Evolutionary conservation across 2,113 vertebrate genomes (phyloP).

Genomic region (Pachycephala philippinensis): DNA sequence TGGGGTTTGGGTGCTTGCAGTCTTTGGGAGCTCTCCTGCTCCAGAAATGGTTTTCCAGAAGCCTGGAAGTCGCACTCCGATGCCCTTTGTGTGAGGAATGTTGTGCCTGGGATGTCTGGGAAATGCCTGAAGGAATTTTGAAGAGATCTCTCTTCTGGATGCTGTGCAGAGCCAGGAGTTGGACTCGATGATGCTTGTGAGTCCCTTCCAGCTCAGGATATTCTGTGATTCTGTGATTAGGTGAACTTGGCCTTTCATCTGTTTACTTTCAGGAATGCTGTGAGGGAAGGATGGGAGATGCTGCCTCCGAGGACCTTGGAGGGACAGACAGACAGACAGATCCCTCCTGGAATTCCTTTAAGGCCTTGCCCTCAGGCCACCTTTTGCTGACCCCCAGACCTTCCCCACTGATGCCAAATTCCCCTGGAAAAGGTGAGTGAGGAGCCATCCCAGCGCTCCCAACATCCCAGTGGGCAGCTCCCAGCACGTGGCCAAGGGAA

Average conservation of each 20-base stretch:
- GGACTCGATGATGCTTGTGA: background rate
- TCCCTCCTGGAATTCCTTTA: background rate
- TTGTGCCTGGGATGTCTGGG: background rate
- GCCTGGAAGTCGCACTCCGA: rapidly evolving
- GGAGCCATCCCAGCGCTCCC: background rate
- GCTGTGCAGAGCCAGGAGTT: background rate
- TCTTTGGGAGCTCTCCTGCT: background rate
- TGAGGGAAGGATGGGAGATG: background rate
- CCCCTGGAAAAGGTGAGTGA: background rate
- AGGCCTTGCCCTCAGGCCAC: background rate
- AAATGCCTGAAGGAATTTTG: background rate
- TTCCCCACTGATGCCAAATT: background rate
- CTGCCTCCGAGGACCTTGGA: background rate
- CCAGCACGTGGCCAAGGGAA: background rate
- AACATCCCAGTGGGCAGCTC: background rate
- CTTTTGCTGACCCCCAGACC: background rate
- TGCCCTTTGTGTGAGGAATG: background rate
- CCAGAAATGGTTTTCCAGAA: background rate
- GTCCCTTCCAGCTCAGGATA: background rate
- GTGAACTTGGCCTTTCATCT: background rate
- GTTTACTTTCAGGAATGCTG: background rate
- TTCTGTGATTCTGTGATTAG: background rate
- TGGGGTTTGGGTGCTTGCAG: background rate
- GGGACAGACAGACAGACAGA: background rate
- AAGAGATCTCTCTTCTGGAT: background rate